A percentile compares a stretch with the other conserved stretches of the same genome.
Conservation (phyloP, 1,140 invertebrate genomes). For the Drosophila sechellia region DNA sequence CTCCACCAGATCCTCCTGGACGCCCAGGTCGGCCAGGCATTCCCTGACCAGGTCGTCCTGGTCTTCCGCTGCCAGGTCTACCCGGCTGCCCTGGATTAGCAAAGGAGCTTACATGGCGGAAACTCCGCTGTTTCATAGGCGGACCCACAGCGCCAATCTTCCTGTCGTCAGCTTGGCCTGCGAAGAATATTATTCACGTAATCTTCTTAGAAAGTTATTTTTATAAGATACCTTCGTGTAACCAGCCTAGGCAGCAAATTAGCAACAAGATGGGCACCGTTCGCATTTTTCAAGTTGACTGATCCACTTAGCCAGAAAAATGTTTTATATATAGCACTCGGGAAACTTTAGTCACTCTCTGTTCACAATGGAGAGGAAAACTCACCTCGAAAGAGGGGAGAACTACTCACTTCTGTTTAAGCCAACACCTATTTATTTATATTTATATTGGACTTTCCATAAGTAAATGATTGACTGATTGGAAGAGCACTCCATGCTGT, state of each 20-base stretch:
- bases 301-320: not conserved
- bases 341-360: not conserved
- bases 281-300: slow-evolving; percentile 15
- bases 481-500: not conserved
- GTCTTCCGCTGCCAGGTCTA: not conserved
- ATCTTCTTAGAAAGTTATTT: too few relatives aligned
- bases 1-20: not conserved
- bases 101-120: not conserved
- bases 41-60: not conserved
- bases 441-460: too few relatives aligned
- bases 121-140: not conserved
- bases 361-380: not conserved
- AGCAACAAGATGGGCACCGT: slow-evolving; percentile 3
- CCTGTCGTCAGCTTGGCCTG: not conserved
- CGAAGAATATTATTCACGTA: not conserved
- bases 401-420: not conserved
- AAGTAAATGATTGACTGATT: not conserved
- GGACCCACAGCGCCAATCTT: not conserved
- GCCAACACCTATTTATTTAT: too few relatives aligned
- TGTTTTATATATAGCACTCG: slow-evolving; percentile 1
- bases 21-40: not conserved
- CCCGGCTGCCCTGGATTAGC: not conserved
- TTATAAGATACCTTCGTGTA: not conserved
- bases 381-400: not conserved
- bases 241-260: not conserved